A percentile compares a stretch with the other conserved stretches of the same genome.
Evolutionary conservation across 2,888 invertebrate species (phyloP).

Genomic region (Pogonocherus hispidulus): DNA sequence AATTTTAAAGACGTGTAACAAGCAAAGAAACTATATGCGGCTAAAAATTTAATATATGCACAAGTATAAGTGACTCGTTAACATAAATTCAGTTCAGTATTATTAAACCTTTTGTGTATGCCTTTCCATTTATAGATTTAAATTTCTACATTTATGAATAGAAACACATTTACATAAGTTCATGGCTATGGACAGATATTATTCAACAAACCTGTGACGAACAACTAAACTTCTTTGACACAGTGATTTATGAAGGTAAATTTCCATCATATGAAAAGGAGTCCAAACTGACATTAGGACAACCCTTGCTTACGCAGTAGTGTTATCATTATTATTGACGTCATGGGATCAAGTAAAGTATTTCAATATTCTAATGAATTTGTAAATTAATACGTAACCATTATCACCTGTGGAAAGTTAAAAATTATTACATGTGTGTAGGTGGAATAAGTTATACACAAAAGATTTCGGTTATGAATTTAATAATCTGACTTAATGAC

Average conservation of each 20-base stretch:
- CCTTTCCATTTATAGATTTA: conserved; percentile 57
- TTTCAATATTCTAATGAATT: not conserved
- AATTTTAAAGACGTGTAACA: not conserved
- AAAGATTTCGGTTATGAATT: not conserved
- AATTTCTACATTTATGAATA: conserved; percentile 59
- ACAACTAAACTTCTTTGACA: conserved; percentile 33
- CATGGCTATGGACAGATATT: conserved; percentile 52
- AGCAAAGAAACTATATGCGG: conserved; percentile 18
- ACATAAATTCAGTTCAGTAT: conserved; percentile 50
- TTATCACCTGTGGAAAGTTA: not conserved
- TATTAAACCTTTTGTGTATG: conserved; percentile 58
- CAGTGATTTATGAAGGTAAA: conserved; percentile 35
- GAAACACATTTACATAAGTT: conserved; percentile 59
- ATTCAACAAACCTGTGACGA: conserved; percentile 28
- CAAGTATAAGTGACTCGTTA: conserved; percentile 51
- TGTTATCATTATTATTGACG: not conserved
- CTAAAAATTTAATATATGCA: conserved; percentile 46
- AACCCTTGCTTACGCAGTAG: conserved; percentile 10
- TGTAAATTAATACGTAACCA: not conserved
- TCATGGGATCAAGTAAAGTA: not conserved
- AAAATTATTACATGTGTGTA: not conserved
- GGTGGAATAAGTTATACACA: not conserved
- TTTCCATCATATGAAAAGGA: conserved; percentile 6
- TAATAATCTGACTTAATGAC: too few species aligned
- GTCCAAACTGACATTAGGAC: not conserved